Percentiles rank a stretch among this genome's conserved stretches.
Evolutionary conservation across 2,113 vertebrate genomes (phyloP).

Genomic region (Alligator sinensis): DNA sequence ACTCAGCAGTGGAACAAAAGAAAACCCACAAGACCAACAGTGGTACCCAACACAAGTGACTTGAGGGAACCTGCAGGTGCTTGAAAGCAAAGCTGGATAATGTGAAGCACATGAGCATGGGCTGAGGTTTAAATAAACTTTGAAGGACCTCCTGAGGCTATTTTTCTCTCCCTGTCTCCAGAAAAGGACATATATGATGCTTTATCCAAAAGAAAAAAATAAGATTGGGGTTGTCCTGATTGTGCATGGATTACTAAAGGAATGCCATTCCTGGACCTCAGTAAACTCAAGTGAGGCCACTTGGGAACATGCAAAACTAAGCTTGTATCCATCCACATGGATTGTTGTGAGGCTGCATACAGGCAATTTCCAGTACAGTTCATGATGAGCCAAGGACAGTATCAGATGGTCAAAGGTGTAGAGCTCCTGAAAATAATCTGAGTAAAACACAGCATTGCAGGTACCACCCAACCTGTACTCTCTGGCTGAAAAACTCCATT

Average conservation of each 20-base stretch:
- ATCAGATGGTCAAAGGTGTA: neutral
- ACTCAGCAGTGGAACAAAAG: neutral
- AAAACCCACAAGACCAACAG: neutral
- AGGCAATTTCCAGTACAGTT: neutral
- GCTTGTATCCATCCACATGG: neutral
- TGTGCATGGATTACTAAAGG: neutral
- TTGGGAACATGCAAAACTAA: neutral
- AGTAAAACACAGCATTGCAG: neutral
- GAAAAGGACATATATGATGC: neutral
- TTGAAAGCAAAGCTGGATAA: neutral
- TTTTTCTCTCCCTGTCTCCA: neutral
- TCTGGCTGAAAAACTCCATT: neutral
- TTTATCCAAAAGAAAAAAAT: neutral
- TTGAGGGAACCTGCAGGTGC: neutral
- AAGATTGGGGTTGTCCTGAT: neutral
- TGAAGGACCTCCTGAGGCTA: neutral
- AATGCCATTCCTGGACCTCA: neutral
- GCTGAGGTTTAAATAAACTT: neutral
- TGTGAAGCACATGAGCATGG: neutral
- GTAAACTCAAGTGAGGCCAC: neutral
- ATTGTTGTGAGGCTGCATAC: neutral
- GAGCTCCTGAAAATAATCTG: neutral
- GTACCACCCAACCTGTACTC: neutral
- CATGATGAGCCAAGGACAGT: neutral
- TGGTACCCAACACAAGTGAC: neutral